Evolutionary conservation across 2,113 vertebrate genomes (phyloP), one percentile per base, ranked within the genome.

Genomic region (Oceanites oceanicus): DNA sequence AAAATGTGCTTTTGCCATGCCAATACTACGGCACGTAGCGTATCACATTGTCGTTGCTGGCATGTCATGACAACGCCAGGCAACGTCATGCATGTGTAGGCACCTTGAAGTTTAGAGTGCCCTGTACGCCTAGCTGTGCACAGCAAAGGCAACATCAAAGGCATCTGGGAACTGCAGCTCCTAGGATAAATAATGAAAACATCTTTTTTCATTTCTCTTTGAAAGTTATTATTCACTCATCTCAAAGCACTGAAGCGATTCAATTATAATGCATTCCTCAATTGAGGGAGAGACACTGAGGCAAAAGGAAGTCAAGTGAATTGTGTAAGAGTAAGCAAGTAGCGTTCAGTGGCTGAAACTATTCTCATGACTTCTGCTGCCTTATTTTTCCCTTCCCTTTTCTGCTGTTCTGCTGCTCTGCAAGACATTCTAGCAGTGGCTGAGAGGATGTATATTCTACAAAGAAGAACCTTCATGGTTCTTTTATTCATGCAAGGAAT

Each of bases 11-110:
- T 63, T 63, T 53, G 44, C 52, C 45, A 5, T 38, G n/a, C 11
- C 32, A 25, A 2, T 34, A 3, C 66, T 13, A 2, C 49, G 40
- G 30, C 4, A 40, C 0, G 13, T 38, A 40, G 78, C 9, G 11
- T 23, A 6, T 36, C 36, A 3, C 14, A 3, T 8, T 82, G 61
- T n/a, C 12, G 1, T 49, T 22, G 55, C 56, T 82, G 63, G 21
- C 71, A 34, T 19, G 50, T 42, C 56, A 4, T 22, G 76, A 13
- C 11, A 17, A 16, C 14, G n/a, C 70, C 62, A 47, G 49, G 42
- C 50, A 4, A 25, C 19, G 42, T 29, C 75, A 18, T 36, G 20
- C 17, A 1, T 7, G 20, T 13, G 2, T 6, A 29, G 29, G 45
- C 52, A 59, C n/a, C 38, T 1, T 11, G 56, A 36, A 5, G 40